These are phyloP conservation scores for Tribolium castaneum DNA, from an alignment of 1,140 invertebrate genomes.

Conservation along the genomic window DNA sequence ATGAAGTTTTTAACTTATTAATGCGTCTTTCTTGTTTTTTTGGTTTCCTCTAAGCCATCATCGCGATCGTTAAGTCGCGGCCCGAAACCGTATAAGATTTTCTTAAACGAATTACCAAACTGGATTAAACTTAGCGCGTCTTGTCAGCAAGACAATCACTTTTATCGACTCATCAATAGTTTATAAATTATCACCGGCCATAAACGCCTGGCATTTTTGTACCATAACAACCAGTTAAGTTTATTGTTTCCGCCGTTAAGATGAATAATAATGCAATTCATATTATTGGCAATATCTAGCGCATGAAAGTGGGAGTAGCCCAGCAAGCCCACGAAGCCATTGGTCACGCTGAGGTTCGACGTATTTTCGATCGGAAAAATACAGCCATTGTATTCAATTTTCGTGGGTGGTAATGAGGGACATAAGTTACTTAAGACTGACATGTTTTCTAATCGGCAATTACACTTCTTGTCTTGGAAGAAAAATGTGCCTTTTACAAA, in stretches of 20 bases:
- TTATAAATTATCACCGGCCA: constrained; percentile 1
- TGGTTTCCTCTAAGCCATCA: constrained; percentile 9
- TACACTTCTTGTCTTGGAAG: background rate
- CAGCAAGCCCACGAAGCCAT: constrained; percentile 32
- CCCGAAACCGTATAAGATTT: constrained; percentile 16
- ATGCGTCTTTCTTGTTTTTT: constrained; percentile 32
- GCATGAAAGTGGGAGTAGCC: constrained; percentile 11
- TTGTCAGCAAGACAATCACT: background rate
- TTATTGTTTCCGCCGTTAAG: constrained; percentile 25
- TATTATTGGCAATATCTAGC: constrained; percentile 33
- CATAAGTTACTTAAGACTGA: constrained; percentile 17
- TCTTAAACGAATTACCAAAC: constrained; percentile 14
- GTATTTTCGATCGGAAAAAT: constrained; percentile 33
- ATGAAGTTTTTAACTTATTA: constrained; percentile 36
- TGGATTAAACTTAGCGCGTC: background rate
- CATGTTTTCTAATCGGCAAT: constrained; percentile 4
- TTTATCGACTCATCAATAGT: constrained; percentile 9
- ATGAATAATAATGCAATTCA: constrained; percentile 21
- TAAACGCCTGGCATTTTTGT: constrained; percentile 13
- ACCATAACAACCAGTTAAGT: constrained; percentile 9
- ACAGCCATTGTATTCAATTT: constrained; percentile 22
- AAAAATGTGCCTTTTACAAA: background rate
- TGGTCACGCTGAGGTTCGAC: constrained; percentile 29
- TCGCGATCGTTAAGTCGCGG: background rate
- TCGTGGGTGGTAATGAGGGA: constrained; percentile 19